A percentile compares a stretch with the other conserved stretches of the same genome.
phyloP scores from a whole-genome alignment of 2,888 invertebrate genomes.

The Agrypnus murinus region DNA sequence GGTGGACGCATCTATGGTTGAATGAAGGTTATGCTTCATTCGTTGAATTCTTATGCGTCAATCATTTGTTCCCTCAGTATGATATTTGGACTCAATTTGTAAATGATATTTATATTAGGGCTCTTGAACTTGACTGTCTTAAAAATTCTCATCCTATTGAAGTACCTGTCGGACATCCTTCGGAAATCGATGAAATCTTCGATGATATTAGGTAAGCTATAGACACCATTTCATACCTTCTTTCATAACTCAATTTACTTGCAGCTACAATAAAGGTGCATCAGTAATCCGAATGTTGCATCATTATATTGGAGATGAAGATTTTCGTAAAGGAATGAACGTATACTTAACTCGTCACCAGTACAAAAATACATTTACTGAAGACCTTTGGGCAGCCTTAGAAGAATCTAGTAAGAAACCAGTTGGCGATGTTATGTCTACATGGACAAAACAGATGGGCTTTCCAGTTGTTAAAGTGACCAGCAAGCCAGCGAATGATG shows the following conservation, averaged over 20 bases:
- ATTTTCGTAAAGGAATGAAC: slow-evolving; percentile 94
- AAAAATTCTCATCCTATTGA: slow-evolving; percentile 97
- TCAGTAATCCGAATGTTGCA: slow-evolving; percentile 96
- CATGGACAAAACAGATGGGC: slow-evolving; percentile 92
- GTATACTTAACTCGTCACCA: slow-evolving; percentile 89
- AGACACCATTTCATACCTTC: neutral
- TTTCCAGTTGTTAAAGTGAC: slow-evolving; percentile 85
- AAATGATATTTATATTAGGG: slow-evolving; percentile 89
- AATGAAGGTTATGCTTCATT: slow-evolving; percentile 93
- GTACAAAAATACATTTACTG: slow-evolving; percentile 93
- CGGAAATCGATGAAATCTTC: slow-evolving; percentile 97
- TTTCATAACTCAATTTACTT: neutral
- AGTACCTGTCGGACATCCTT: slow-evolving; percentile 93
- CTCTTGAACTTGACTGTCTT: slow-evolving; percentile 89
- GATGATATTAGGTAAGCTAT: slow-evolving; percentile 84
- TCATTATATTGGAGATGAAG: slow-evolving; percentile 92
- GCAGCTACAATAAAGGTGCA: slow-evolving; percentile 94
- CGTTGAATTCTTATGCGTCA: slow-evolving; percentile 95
- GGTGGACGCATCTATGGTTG: slow-evolving; percentile 97
- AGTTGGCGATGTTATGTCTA: slow-evolving; percentile 93
- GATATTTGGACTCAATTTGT: slow-evolving; percentile 98
- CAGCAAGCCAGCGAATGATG: slow-evolving; percentile 75
- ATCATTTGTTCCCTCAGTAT: slow-evolving; percentile 93
- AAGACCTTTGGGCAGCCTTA: slow-evolving; percentile 93
- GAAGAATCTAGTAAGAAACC: slow-evolving; percentile 92